A percentile compares a stretch with the other conserved stretches of the same genome.
These are phyloP conservation scores for Acholoe squamosa DNA, from an alignment of 2,888 invertebrate species.

Conservation along the genomic window DNA sequence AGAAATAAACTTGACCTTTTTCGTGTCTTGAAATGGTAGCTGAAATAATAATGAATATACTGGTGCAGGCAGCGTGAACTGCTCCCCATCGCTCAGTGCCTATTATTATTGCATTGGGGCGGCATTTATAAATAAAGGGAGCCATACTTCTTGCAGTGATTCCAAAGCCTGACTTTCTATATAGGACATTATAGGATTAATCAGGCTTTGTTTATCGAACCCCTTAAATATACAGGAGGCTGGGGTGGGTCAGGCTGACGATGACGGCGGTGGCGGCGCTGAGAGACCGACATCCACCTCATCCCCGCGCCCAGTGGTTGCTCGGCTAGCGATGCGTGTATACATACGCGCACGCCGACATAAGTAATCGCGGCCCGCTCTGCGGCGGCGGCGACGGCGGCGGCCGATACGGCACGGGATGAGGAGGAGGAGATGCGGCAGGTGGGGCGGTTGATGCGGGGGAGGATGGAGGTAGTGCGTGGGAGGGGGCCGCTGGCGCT, in stretches of 20 bases:
- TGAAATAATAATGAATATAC: no score
- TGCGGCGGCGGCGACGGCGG: background rate
- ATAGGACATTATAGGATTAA: no score
- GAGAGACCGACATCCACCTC: no score
- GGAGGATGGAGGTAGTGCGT: background rate
- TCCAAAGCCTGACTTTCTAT: no score
- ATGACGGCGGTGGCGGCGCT: no score
- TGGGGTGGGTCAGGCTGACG: background rate
- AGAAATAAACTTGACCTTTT: no score
- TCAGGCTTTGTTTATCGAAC: background rate
- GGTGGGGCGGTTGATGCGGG: background rate
- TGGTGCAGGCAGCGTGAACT: no score
- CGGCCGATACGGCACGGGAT: background rate
- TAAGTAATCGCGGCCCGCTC: background rate
- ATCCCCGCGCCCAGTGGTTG: background rate
- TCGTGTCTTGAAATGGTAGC: no score
- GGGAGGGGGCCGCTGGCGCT: constrained; percentile 41
- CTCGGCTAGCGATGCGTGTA: constrained; percentile 10
- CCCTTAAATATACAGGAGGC: background rate
- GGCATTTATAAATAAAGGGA: no score
- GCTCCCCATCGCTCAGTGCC: no score
- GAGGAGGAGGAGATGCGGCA: background rate
- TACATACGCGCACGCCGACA: background rate
- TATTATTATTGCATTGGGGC: no score
- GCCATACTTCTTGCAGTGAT: no score